phyloP scores from a whole-genome alignment of 53 echinoderm and acorn worm species.

The Patiria pectinifera region DNA sequence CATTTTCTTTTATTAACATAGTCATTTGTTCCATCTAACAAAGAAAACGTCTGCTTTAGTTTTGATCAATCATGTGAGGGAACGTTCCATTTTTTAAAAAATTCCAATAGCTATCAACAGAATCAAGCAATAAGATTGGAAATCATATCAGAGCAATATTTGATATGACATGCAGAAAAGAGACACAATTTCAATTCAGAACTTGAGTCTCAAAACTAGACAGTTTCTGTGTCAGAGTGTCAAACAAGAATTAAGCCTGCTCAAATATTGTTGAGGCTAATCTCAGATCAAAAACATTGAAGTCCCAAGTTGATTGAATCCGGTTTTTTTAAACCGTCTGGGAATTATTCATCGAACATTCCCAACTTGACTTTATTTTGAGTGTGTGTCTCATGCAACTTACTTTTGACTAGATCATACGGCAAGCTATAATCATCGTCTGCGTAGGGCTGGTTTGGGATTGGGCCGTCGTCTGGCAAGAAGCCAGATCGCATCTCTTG shows the following conservation, averaged over 20 bases:
- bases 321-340: neutral
- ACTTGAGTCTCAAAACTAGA: neutral
- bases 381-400: neutral
- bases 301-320: neutral
- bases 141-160: neutral
- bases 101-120: no score
- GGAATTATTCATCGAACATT: neutral
- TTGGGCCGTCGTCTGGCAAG: constrained; percentile 82
- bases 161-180: neutral
- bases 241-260: neutral
- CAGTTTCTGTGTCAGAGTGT: neutral
- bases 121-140: no score
- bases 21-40: no score
- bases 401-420: constrained; percentile 76
- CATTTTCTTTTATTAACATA: no score
- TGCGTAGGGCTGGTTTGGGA: constrained; percentile 61
- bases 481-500: constrained; percentile 55
- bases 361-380: neutral
- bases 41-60: no score
- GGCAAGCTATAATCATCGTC: constrained; percentile 99
- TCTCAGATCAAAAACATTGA: neutral
- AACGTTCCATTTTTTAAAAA: no score
- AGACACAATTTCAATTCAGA: neutral
- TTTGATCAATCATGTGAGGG: no score
- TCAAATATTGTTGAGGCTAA: neutral